phyloP scores from a whole-genome alignment of 1,140 invertebrate genomes.

The Stegodyphus mimosarum region DNA sequence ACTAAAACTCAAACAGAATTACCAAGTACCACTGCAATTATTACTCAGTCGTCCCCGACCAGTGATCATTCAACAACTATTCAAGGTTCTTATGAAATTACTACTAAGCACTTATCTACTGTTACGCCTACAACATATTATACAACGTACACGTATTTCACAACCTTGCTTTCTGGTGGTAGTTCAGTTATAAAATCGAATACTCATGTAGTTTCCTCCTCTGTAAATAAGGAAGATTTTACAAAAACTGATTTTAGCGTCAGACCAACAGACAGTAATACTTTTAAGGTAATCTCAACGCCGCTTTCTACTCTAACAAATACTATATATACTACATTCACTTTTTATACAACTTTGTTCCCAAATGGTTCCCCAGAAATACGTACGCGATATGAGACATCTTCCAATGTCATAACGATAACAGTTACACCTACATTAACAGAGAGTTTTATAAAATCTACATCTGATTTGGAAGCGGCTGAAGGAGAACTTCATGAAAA shows the following conservation, averaged over 20 bases:
- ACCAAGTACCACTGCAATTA: neutral
- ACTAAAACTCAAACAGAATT: neutral
- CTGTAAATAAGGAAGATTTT: neutral
- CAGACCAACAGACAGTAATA: neutral
- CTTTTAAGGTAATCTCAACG: neutral
- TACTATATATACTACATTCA: constrained; percentile 40
- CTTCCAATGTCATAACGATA: constrained; percentile 84
- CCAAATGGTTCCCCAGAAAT: constrained; percentile 82
- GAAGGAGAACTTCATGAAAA: constrained; percentile 49
- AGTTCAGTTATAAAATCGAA: constrained; percentile 82
- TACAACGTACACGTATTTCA: constrained; percentile 83
- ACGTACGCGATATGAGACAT: constrained; percentile 85
- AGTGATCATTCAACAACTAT: neutral
- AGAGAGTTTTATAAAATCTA: constrained; percentile 6
- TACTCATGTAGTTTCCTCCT: constrained; percentile 75
- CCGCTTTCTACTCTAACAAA: neutral
- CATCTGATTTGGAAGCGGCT: constrained; percentile 44
- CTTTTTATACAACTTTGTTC: constrained; percentile 71
- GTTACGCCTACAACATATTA: constrained; percentile 71
- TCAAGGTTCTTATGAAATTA: neutral
- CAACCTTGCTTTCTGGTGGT: constrained; percentile 84
- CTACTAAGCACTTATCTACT: neutral
- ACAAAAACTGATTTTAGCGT: neutral
- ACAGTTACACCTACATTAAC: constrained; percentile 72
- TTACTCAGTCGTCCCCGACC: neutral